phyloP scores from a whole-genome alignment of 1,140 invertebrate species.

The Ostrea edulis region DNA sequence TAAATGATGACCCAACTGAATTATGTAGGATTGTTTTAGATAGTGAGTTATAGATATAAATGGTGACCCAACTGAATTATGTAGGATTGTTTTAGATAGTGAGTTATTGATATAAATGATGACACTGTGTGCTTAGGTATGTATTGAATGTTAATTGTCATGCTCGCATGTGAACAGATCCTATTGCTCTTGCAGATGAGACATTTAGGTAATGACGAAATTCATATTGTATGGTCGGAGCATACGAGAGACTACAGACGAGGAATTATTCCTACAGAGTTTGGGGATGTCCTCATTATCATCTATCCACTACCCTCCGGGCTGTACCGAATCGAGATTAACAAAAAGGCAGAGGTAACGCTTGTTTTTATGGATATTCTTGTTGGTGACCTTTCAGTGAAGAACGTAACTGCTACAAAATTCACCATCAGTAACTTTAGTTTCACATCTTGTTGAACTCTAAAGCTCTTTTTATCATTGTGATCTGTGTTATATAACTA shows the following conservation, averaged over 20 bases:
- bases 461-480: too few species aligned
- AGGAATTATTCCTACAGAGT: constrained; percentile 98
- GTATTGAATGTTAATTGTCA: not conserved
- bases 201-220: constrained; percentile 99
- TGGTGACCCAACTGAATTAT: not conserved
- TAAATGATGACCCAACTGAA: constrained; percentile 84
- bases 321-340: constrained; percentile 90
- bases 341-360: constrained; percentile 89
- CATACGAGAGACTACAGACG: constrained; percentile 96
- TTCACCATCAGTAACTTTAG: not conserved
- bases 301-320: constrained; percentile 93
- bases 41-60: too few species aligned
- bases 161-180: not conserved
- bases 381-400: not conserved
- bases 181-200: constrained; percentile 84
- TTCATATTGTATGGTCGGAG: constrained; percentile 99
- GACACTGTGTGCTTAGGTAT: not conserved
- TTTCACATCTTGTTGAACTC: too few species aligned
- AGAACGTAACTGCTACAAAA: not conserved
- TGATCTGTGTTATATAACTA: too few species aligned
- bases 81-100: too few species aligned
- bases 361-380: not conserved
- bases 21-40: too few species aligned
- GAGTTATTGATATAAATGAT: not conserved
- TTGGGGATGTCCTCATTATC: constrained; percentile 98